Percentiles rank a stretch among this genome's conserved stretches.
Evolutionary conservation across 2,113 vertebrate genomes (phyloP).

Genomic region (Osmerus eperlanus): DNA sequence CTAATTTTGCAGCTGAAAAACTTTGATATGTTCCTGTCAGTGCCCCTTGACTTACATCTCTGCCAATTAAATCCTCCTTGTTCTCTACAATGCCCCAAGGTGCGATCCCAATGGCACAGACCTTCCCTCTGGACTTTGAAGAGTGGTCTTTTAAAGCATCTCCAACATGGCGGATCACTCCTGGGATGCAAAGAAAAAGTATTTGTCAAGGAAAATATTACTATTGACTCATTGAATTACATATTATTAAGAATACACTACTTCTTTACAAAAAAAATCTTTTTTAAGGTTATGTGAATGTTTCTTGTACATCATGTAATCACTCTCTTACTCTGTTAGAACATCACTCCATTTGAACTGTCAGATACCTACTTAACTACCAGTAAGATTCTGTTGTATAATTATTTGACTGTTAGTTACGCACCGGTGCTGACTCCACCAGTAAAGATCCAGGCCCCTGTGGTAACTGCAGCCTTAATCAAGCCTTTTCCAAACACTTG

Average conservation of each 20-base stretch:
- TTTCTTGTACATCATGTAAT: too few species aligned
- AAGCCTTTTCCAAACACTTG: slow-evolving; percentile 96
- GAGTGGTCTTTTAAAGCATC: slow-evolving; percentile 97
- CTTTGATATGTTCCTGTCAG: not conserved
- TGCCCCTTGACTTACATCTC: slow-evolving; percentile 79
- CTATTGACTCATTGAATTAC: too few species aligned
- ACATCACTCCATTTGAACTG: too few species aligned
- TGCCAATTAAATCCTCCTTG: slow-evolving; percentile 91
- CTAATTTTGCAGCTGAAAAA: not conserved
- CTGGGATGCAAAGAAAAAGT: slow-evolving; percentile 55
- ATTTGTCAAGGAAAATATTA: too few species aligned
- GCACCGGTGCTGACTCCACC: slow-evolving; percentile 92
- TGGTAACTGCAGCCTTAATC: slow-evolving; percentile 95
- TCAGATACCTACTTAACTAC: too few species aligned
- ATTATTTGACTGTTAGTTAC: not conserved
- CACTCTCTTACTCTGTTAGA: too few species aligned
- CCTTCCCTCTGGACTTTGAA: slow-evolving; percentile 93
- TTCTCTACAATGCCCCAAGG: slow-evolving; percentile 97
- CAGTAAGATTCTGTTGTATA: too few species aligned
- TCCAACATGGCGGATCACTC: slow-evolving; percentile 94
- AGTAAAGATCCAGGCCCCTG: slow-evolving; percentile 98
- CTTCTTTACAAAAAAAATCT: not conserved
- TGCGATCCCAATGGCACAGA: slow-evolving; percentile 92
- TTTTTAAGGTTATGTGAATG: too few species aligned
- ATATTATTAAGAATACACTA: not conserved